These are phyloP conservation scores for Fragum sueziense DNA, from an alignment of 2,888 invertebrate species.

Conservation along the genomic window DNA sequence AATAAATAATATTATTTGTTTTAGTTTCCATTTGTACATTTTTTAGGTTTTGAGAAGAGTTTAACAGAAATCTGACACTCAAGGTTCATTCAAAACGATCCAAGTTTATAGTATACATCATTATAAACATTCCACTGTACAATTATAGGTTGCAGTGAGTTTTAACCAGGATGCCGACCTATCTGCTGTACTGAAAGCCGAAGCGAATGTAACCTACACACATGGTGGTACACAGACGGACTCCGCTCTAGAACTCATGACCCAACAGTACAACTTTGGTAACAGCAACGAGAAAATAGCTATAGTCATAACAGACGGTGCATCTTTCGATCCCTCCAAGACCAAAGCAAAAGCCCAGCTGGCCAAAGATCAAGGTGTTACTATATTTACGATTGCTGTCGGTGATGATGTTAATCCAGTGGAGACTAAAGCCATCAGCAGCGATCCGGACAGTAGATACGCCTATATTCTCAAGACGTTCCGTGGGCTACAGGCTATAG, in stretches of 20 bases:
- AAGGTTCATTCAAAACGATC: too few relatives aligned
- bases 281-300: constrained; percentile 46
- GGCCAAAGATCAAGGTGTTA: constrained; percentile 45
- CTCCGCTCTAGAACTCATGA: constrained; percentile 48
- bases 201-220: constrained; percentile 43
- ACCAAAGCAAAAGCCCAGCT: constrained; percentile 41
- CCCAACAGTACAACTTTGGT: constrained; percentile 27
- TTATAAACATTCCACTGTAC: too few relatives aligned
- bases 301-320: constrained; percentile 54
- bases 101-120: too few relatives aligned
- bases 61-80: too few relatives aligned
- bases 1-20: too few relatives aligned
- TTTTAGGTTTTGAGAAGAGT: too few relatives aligned
- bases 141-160: constrained; percentile 14
- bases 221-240: constrained; percentile 58
- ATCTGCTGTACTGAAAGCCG: constrained; percentile 20
- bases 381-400: constrained; percentile 51
- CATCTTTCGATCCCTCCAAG: constrained; percentile 43
- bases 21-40: too few relatives aligned
- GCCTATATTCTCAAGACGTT: constrained; percentile 38
- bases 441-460: constrained; percentile 49
- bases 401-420: constrained; percentile 57
- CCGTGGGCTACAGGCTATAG: constrained; percentile 30
- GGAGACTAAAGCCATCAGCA: constrained; percentile 51
- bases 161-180: constrained; percentile 11